Base-by-base conservation (phyloP, 1,140 invertebrate genomes). In the Drosophila fuyamai region DNA sequence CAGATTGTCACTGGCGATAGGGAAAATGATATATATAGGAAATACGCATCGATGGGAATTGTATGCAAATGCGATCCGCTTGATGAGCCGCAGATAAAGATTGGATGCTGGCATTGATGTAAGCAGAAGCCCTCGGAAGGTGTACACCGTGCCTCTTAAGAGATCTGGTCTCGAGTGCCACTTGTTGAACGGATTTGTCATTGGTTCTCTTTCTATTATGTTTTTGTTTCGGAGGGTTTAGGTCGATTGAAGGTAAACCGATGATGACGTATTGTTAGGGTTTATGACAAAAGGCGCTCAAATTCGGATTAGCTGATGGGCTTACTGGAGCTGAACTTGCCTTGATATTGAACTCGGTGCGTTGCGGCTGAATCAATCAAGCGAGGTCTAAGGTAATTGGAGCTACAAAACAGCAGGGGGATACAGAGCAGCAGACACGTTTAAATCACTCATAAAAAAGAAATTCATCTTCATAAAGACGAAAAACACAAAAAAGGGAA, bases 401-500 rank as follows among this genome's bases (percentile, higher is more conserved):
- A 88, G 82, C 82, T 79, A 76, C 75, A 58, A 50, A 62, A n/a
- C 73, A 65, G 48, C 44, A 43, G 53, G 54, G 61, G 53, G 5
- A 14, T 36, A 16, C 12, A 0, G 50, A 55, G 47, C 36, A 47
- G 53, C 55, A 41, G 50, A n/a, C 48, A 59, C 40, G 77, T 83
- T 65, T 56, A 76, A 85, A 79, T 88, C 75, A 66, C 82, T 62
- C 61, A 86, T 86, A 76, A 86, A 88, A 86, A 88, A 86, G 70
- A 88, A 86, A 82, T 86, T 88, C 79, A 88, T 86, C 83, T 88
- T 86, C 76, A 86, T 88, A 79, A 86, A 85, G 65, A 18, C 9
- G 13, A n/a, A 48, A 54, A 18, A 36, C 14, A n/a, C 2, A 14
- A 23, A 66, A 32, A 53, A 48, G 48, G 35, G 23, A 72, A 46